Base-by-base conservation (phyloP, 53 echinoderm and acorn worm species). In the Zoroaster sp. region DNA sequence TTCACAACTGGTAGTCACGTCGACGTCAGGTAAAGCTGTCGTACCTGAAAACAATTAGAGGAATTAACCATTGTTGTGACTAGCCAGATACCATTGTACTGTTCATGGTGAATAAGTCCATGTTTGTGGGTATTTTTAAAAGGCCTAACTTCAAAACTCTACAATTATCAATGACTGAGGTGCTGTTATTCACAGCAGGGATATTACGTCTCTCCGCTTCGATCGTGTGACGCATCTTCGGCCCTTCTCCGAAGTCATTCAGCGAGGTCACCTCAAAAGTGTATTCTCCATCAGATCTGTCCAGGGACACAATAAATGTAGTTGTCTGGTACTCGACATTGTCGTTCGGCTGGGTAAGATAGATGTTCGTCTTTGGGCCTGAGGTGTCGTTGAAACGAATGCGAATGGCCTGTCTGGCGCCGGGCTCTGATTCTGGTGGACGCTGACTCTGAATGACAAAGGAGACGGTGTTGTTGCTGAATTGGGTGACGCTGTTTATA, bases 171-270 rank as follows among this genome's bases (percentile, higher is more conserved):
- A 9, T 25, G 63, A 4, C 25, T 28, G 28, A 28, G 63, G 63
- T 28, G 28, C 63, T 28, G n/a, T n/a, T n/a, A 8, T 28, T 28
- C 2, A 9, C 63, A 44, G 45, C 20, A 17, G 38, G 15, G 15
- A 12, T 6, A 33, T 37, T 33, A 18, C 40, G 47, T 5, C 18
- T n/a, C 69, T 46, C 69, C 17, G 70, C 49, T 11, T 69, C 69
- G 31, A 85, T 5, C 5, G 0, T 10, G 18, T 32, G 15, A 25
- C 0, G 4, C 21, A 32, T 21, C 35, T 1, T 51, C 11, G 71
- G 70, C 15, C 85, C 85, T 36, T 71, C 52, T 2, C 85, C 72
- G 52, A 85, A 85, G 21, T 14, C 70, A 21, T 85, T 85, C 70
- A 71, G 14, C 25, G 47, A 1, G 17, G 71, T 35, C 20, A 85